These are phyloP conservation scores for Drosophila chauvacae DNA, from an alignment of 1,140 invertebrate genomes.

Conservation along the genomic window DNA sequence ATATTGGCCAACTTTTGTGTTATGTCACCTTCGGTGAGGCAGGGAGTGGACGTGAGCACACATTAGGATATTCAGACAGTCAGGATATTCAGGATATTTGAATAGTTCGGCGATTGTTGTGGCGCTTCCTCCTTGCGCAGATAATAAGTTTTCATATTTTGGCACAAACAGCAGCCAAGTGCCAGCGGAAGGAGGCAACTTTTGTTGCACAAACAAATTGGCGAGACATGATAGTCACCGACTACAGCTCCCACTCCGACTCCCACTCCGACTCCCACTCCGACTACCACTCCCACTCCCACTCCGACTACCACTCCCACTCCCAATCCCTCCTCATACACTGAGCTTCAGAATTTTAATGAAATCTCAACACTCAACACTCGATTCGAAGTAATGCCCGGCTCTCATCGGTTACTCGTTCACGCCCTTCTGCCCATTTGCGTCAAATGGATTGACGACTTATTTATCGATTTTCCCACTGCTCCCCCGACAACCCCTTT, in stretches of 20 bases:
- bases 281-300: too few relatives aligned
- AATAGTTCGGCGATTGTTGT: slow-evolving; percentile 33
- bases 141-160: slow-evolving; percentile 72
- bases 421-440: slow-evolving; percentile 10
- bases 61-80: not conserved
- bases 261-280: not conserved
- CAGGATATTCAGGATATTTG: slow-evolving; percentile 17
- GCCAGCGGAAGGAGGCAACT: slow-evolving; percentile 18
- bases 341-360: not conserved
- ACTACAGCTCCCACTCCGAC: not conserved
- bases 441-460: slow-evolving; percentile 62
- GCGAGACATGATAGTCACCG: slow-evolving; percentile 22
- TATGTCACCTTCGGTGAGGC: slow-evolving; percentile 32
- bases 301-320: not conserved
- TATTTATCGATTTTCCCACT: slow-evolving; percentile 61
- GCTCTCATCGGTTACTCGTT: slow-evolving; percentile 9
- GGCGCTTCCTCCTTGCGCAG: slow-evolving; percentile 8
- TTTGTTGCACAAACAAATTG: slow-evolving; percentile 37
- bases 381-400: not conserved
- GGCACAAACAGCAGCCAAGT: slow-evolving; percentile 16
- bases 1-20: slow-evolving; percentile 21
- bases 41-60: not conserved
- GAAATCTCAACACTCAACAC: not conserved
- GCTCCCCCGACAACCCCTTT: not conserved
- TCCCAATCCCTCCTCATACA: not conserved